Evolutionary conservation across 2,888 invertebrate genomes (phyloP).

Genomic region (Clivina fossor): DNA sequence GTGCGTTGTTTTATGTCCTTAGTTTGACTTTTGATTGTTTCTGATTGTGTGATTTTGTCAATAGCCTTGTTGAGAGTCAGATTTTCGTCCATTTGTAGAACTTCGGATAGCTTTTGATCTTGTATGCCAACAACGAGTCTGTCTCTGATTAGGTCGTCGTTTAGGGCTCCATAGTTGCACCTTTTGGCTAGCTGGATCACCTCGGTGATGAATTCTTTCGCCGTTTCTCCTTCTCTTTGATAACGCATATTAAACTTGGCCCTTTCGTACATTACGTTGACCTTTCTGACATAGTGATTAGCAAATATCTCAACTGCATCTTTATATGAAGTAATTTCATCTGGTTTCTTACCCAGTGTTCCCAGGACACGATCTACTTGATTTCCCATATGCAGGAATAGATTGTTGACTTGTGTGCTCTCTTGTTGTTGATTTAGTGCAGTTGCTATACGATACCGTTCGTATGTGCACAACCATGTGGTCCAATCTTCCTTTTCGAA

Average conservation of each 20-base stretch:
- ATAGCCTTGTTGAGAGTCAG: conserved; percentile 38
- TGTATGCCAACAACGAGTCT: conserved; percentile 40
- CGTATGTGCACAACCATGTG: conserved; percentile 35
- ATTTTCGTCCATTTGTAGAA: conserved; percentile 37
- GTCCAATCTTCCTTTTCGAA: conserved; percentile 36
- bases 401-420: conserved; percentile 30
- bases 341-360: conserved; percentile 1
- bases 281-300: conserved; percentile 1
- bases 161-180: background rate
- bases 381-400: conserved; percentile 35
- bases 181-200: background rate
- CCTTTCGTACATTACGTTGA: conserved; percentile 8
- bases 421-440: conserved; percentile 28
- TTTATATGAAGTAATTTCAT: background rate
- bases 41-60: conserved; percentile 36
- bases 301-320: background rate
- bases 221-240: conserved; percentile 3
- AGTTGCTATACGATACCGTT: conserved; percentile 34
- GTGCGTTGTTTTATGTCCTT: no score
- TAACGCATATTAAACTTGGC: conserved; percentile 8
- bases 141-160: conserved; percentile 42
- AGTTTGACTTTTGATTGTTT: conserved; percentile 36
- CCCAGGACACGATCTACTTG: background rate
- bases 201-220: conserved; percentile 8
- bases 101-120: conserved; percentile 38